Evolutionary conservation across 2,888 invertebrate species (phyloP), one percentile per base, ranked within the genome.

Genomic region (Cosmia pyralina): DNA sequence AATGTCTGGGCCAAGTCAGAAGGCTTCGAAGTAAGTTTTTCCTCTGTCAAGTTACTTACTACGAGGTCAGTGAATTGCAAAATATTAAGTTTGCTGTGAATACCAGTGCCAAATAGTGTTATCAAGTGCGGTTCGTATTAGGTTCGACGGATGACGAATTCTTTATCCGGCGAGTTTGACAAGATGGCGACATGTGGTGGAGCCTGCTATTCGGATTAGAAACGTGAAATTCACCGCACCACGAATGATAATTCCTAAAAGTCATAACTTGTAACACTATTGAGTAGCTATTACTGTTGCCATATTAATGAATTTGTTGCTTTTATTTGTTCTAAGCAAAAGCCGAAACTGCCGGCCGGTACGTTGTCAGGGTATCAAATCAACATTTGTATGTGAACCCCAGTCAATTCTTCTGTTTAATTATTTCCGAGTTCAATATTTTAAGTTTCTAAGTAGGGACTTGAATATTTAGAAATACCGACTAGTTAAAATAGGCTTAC

Each of bases 1-100:
- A 98, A 98, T 97, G 97, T 98, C 94, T 99, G 99, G 99, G 99
- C 98, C 91, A 98, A 98, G 97, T 98, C 98, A 82, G 98, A 98
- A 89, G 98, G 97, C 96, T 99, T 99, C 96, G 98, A 98, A 97
- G 99, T 99, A 97, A 98, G 98, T 98, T 94, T 89, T 89, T 84
- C 87, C 86, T 87, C 88, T 86, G 89, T 88, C 89, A 84, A 88
- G 88, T 88, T 87, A 53, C 83, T 88, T 86, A 86, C 81, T 89
- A 89, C 87, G 92, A 92, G 93, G 86, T 90, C 89, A 91, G 93
- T 93, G 94, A 88, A 86, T 85, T 87, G 66, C 78, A 85, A 79
- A 83, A 80, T 81, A 67, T 4, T 62, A 63, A 67, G 79, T 72
- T 84, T 76, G 50, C 83, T 90, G 91, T 92, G 90, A 81, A 81